Evolutionary conservation across 64 coral and sea anemone genomes (phyloP).

Genomic region (Stylophora pistillata): DNA sequence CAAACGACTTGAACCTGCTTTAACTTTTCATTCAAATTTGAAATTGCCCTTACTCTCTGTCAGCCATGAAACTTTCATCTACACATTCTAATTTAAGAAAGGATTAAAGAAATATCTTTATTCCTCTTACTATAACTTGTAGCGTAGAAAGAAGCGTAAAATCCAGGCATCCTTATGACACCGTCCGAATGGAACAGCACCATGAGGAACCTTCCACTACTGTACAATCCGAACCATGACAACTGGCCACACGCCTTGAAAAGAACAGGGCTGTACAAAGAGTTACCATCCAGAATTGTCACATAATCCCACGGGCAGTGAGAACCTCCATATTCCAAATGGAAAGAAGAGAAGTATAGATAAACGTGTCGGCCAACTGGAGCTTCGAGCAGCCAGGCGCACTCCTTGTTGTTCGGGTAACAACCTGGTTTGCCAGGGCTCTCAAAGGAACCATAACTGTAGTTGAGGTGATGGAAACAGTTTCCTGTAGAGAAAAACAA

Average conservation of each 20-base stretch:
- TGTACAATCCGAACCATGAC: neutral
- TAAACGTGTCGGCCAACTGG: neutral
- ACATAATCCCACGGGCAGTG: neutral
- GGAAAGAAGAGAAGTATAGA: neutral
- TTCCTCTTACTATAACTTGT: neutral
- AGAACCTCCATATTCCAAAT: neutral
- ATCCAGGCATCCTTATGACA: neutral
- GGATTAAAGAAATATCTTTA: neutral
- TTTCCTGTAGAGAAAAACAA: neutral
- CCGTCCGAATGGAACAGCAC: neutral
- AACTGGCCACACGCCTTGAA: neutral
- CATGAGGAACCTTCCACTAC: constrained; percentile 10
- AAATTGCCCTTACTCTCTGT: too few species aligned
- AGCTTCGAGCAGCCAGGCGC: neutral
- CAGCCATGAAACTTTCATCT: neutral
- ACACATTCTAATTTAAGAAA: neutral
- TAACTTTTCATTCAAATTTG: too few species aligned
- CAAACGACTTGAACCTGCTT: too few species aligned
- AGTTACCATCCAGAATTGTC: neutral
- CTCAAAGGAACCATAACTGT: neutral
- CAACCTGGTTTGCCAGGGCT: neutral
- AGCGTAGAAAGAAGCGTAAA: neutral
- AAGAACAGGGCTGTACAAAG: neutral
- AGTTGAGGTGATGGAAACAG: neutral
- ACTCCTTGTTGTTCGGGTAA: neutral